Percentiles rank a stretch among this genome's conserved stretches.
Conservation (phyloP, 2,113 vertebrate species). For the Stictonetta naevosa region DNA sequence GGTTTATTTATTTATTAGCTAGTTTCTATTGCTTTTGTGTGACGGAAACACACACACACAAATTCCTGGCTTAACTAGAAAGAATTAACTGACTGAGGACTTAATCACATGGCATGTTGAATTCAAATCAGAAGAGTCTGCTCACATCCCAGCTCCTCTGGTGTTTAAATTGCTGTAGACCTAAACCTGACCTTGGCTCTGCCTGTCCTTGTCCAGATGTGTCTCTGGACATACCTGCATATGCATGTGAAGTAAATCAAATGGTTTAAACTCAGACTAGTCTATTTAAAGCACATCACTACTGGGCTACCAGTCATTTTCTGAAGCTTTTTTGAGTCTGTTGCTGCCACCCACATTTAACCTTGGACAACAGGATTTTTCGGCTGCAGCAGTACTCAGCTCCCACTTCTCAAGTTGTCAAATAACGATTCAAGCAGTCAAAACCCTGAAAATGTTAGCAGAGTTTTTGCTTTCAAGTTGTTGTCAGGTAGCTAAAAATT, state of each 20-base stretch:
- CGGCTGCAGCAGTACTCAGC: neutral
- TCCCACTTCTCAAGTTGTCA: neutral
- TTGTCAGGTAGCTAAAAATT: neutral
- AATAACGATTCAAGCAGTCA: neutral
- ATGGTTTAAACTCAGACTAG: neutral
- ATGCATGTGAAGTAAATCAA: neutral
- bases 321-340: neutral
- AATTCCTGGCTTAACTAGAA: neutral
- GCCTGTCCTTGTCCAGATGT: neutral
- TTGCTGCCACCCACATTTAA: neutral
- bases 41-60: neutral
- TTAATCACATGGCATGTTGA: neutral
- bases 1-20: neutral
- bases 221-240: neutral
- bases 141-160: neutral
- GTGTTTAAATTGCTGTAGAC: neutral
- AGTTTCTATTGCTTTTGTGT: neutral
- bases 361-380: neutral
- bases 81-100: neutral
- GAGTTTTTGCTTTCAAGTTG: neutral
- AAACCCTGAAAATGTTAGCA: neutral
- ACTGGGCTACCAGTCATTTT: neutral
- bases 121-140: neutral
- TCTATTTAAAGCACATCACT: neutral
- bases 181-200: neutral